Base-by-base conservation (phyloP, 64 coral and sea anemone genomes). In the Pocillopora damicornis region DNA sequence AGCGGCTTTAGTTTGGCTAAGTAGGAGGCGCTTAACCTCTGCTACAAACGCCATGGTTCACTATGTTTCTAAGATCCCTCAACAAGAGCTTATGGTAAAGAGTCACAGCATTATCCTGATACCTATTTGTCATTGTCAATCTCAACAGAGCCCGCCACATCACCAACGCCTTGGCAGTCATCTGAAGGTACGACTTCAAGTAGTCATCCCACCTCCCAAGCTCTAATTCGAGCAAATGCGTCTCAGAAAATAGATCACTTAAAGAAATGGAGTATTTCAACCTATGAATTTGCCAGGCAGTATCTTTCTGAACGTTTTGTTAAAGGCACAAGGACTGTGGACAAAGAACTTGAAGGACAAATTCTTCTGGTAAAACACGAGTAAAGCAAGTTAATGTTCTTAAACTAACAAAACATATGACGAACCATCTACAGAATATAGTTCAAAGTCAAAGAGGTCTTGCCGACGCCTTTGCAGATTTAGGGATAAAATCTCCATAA, bases 231-330 rank as follows among this genome's bases (percentile, higher is more conserved):
- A 16, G 88, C 97, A 37, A 76, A 83, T 15, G 79, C 87, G 35
- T 79, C 76, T 57, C 90, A 90, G 73, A 99, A 99, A 68, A 94
- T 99, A 68, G 97, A 99, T 61, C 88, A 88, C 56, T 64, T 99
- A 4, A 95, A 93, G 59, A 99, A 99, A 76, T 95, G 97, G 97
- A 95, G 97, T 72, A 95, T 99, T 38, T 99, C 97, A 20, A 99
- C 93, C 0, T 99, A 99, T 65, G 95, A 99, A 73, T 99, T 91
- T 69, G 95, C 97, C 15, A 86, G 97, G 8, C 97, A 99, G 82
- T 92, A 95, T 65, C 83, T 99, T 17, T 99, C 97, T 22, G 97
- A 99, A 91, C 95, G 88, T 82, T 92, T 99, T 88, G 97, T 93
- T 18, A 99, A 99, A 77, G 97, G 97, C 65, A 90, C 97, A 86